These are phyloP conservation scores for Pelobates fuscus DNA, from an alignment of 2,113 vertebrate species.

Conservation along the genomic window DNA sequence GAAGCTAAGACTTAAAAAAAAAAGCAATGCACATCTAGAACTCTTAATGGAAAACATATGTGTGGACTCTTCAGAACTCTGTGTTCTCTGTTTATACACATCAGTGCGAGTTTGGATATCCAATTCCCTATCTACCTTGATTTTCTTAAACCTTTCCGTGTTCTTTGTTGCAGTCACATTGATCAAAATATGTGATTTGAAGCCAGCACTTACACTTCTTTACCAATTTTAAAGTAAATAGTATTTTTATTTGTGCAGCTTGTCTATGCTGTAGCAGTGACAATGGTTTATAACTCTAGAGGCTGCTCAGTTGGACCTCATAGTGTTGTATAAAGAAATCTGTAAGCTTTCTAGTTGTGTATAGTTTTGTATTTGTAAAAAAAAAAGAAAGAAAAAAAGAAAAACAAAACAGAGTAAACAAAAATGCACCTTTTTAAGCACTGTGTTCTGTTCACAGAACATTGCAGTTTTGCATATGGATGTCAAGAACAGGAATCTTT, in stretches of 20 bases:
- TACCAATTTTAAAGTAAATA: slow-evolving; percentile 57
- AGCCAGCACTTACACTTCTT: slow-evolving; percentile 73
- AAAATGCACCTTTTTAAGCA: slow-evolving; percentile 77
- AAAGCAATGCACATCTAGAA: slow-evolving; percentile 9
- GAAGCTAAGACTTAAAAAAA: slow-evolving; percentile 58
- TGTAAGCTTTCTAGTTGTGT: slow-evolving; percentile 71
- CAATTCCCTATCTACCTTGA: slow-evolving; percentile 50
- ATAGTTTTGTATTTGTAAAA: slow-evolving; percentile 76
- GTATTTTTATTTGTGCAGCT: slow-evolving; percentile 81
- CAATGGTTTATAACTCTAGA: slow-evolving; percentile 69
- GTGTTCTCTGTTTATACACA: slow-evolving; percentile 56
- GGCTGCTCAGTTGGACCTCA: slow-evolving; percentile 75
- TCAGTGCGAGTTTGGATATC: slow-evolving; percentile 66
- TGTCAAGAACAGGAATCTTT: slow-evolving; percentile 76
- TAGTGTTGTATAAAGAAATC: slow-evolving; percentile 74
- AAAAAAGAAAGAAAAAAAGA: slow-evolving; percentile 68
- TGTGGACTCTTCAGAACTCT: slow-evolving; percentile 14
- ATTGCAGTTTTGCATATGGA: slow-evolving; percentile 76
- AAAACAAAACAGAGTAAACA: slow-evolving; percentile 69
- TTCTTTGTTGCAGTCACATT: slow-evolving; percentile 72
- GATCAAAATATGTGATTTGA: slow-evolving; percentile 68
- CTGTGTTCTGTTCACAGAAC: slow-evolving; percentile 75
- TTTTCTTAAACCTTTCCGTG: slow-evolving; percentile 58
- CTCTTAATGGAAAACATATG: neutral
- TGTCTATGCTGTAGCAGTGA: slow-evolving; percentile 79